Conservation (phyloP, 1,140 invertebrate genomes). For the Daktulosphaira vitifoliae region DNA sequence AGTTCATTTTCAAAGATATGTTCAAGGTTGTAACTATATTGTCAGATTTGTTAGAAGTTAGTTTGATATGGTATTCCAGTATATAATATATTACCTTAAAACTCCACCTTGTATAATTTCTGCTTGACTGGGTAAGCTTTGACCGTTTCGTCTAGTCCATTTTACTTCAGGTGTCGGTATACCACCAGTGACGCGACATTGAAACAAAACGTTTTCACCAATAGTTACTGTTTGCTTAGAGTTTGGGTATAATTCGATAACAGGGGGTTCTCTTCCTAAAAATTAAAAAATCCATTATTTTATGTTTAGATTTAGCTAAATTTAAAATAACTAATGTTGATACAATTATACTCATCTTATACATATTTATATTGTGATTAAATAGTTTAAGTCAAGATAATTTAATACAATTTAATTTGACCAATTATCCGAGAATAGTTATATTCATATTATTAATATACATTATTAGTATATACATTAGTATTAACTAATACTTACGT, state of each 20-base stretch:
- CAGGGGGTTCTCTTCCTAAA: conserved; percentile 68
- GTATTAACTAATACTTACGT: conserved; percentile 53
- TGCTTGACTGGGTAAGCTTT: conserved; percentile 55
- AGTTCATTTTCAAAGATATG: no score
- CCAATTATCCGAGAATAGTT: no score
- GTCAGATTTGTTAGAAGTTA: no score
- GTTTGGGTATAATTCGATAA: conserved; percentile 66
- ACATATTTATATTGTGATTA: no score
- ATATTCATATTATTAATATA: neutral
- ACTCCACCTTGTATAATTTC: conserved; percentile 59
- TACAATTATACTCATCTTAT: no score
- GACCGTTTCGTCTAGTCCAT: conserved; percentile 65
- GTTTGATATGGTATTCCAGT: no score
- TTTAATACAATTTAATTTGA: no score
- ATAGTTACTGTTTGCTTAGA: conserved; percentile 52
- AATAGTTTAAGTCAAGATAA: no score
- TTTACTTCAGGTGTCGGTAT: conserved; percentile 64
- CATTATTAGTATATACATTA: neutral
- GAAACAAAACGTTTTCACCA: conserved; percentile 63
- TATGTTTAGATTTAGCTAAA: no score
- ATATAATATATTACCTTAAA: conserved; percentile 49
- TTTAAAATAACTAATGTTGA: neutral
- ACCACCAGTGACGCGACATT: conserved; percentile 66
- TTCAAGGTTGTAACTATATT: no score
- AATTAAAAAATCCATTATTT: no score